These are phyloP conservation scores for Pogonognathellus flavescens DNA, from an alignment of 1,140 invertebrate genomes.

Conservation along the genomic window DNA sequence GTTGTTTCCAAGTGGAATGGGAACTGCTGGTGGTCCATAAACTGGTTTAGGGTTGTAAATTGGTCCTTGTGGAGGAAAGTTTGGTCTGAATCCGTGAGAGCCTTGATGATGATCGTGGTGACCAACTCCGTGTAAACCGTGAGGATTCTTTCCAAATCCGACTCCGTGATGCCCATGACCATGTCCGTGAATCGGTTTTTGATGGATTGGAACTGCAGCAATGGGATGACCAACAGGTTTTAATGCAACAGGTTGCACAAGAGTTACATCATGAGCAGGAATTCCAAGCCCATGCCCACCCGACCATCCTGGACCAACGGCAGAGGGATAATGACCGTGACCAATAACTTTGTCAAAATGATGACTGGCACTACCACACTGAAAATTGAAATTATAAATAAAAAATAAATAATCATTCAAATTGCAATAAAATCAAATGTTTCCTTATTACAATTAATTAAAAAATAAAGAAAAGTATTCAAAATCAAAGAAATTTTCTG, in stretches of 20 bases:
- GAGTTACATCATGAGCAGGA: slow-evolving; percentile 56
- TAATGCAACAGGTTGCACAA: slow-evolving; percentile 65
- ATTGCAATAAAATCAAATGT: background rate
- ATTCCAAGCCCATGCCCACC: background rate
- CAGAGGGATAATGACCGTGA: slow-evolving; percentile 1
- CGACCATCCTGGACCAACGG: slow-evolving; percentile 4
- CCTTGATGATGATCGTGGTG: background rate
- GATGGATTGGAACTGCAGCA: slow-evolving; percentile 58
- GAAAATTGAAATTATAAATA: no score
- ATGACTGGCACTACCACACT: slow-evolving; percentile 27
- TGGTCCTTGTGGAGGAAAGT: background rate
- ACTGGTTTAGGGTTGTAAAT: slow-evolving; percentile 55
- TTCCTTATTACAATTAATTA: background rate
- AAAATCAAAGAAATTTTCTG: background rate
- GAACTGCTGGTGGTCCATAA: slow-evolving; percentile 28
- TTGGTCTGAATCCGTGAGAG: background rate
- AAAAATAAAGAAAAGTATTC: background rate
- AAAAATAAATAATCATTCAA: background rate
- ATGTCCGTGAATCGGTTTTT: no score
- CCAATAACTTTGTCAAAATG: background rate
- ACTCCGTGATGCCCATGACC: background rate
- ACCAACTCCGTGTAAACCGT: slow-evolving; percentile 20
- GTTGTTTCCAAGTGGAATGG: background rate
- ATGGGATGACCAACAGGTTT: slow-evolving; percentile 65
- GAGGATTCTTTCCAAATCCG: background rate